Evolutionary conservation across 1,140 invertebrate genomes (phyloP).

Genomic region (Coboldia fuscipes): DNA sequence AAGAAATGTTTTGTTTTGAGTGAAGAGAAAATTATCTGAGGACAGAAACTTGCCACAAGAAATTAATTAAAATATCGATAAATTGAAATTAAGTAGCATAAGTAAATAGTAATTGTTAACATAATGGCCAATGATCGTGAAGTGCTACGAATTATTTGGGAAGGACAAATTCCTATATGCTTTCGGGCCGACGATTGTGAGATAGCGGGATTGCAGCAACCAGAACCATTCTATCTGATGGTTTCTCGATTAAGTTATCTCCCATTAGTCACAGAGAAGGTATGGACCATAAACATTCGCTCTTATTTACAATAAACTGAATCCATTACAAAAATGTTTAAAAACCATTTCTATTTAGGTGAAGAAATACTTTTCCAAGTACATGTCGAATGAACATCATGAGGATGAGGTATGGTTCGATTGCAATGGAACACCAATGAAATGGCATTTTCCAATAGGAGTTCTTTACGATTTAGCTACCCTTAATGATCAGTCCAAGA

Average conservation of each 20-base stretch:
- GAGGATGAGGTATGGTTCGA: conserved; percentile 90
- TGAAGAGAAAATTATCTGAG: no score
- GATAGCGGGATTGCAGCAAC: conserved; percentile 64
- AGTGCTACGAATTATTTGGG: conserved; percentile 85
- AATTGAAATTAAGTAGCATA: no score
- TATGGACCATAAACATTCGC: conserved; percentile 19
- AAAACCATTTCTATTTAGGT: conserved; percentile 30
- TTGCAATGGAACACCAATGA: conserved; percentile 75
- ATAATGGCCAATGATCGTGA: conserved; percentile 83
- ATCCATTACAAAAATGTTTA: not conserved
- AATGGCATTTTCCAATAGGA: conserved; percentile 87
- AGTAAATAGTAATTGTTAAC: no score
- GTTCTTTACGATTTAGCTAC: conserved; percentile 69
- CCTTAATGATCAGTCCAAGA: conserved; percentile 39
- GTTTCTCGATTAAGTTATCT: conserved; percentile 89
- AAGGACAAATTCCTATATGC: conserved; percentile 79
- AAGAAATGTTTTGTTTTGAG: no score
- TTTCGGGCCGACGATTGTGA: conserved; percentile 76
- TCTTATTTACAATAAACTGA: not conserved
- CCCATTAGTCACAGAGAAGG: conserved; percentile 88
- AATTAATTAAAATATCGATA: no score
- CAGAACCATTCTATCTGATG: conserved; percentile 87
- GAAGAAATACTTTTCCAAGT: conserved; percentile 71
- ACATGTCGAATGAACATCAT: conserved; percentile 58
- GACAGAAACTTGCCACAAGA: no score